These are phyloP conservation scores for Epinotia nisella DNA, from an alignment of 2,888 invertebrate species.

Conservation along the genomic window DNA sequence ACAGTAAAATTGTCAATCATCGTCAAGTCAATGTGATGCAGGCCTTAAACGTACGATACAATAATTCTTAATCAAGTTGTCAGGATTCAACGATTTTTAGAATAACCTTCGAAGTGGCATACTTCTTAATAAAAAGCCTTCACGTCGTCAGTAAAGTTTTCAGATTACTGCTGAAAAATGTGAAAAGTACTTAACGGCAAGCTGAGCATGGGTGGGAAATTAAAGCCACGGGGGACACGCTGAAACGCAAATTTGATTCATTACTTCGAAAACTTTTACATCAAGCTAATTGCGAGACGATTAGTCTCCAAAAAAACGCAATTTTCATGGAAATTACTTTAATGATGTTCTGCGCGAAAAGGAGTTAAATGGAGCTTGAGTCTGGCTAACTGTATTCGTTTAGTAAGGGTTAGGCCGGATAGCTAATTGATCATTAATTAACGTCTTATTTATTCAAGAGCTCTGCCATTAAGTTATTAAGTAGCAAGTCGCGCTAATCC, in stretches of 20 bases:
- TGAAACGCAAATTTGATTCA: slow-evolving; percentile 41
- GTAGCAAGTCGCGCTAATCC: too few species aligned
- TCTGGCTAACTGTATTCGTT: background rate
- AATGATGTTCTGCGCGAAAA: slow-evolving; percentile 14
- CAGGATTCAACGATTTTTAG: too few species aligned
- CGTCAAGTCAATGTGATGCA: too few species aligned
- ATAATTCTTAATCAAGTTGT: too few species aligned
- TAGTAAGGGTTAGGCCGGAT: background rate
- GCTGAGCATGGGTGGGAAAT: slow-evolving; percentile 9
- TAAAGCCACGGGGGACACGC: slow-evolving; percentile 15
- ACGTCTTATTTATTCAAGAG: background rate
- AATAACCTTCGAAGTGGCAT: too few species aligned
- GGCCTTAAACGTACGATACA: too few species aligned
- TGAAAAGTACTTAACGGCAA: background rate
- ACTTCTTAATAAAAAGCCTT: too few species aligned
- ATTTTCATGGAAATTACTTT: slow-evolving; percentile 29
- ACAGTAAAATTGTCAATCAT: too few species aligned
- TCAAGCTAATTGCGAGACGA: slow-evolving; percentile 34
- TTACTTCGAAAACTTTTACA: slow-evolving; percentile 35
- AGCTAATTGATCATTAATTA: slow-evolving; percentile 5
- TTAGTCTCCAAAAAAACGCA: slow-evolving; percentile 26
- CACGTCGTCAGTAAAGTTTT: too few species aligned
- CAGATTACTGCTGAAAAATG: background rate
- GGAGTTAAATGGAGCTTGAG: slow-evolving; percentile 2
- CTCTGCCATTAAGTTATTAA: background rate